phyloP scores from a whole-genome alignment of 2,888 invertebrate genomes.

The Lymantria monacha region DNA sequence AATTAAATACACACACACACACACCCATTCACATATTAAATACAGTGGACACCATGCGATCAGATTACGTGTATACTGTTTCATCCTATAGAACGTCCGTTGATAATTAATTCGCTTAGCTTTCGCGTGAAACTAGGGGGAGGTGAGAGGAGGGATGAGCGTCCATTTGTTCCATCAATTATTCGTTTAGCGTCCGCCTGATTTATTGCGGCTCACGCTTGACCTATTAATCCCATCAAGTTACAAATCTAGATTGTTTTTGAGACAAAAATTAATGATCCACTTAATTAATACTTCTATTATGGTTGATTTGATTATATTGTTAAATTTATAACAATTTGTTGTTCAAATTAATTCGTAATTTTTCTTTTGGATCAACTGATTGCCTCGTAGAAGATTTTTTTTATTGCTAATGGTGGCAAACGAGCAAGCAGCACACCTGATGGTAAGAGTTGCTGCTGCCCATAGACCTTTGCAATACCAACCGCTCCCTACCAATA shows the following conservation, averaged over 20 bases:
- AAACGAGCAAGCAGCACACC: too few relatives aligned
- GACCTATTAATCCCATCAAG: conserved; percentile 54
- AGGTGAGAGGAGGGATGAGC: conserved; percentile 17
- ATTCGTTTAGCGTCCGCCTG: conserved; percentile 58
- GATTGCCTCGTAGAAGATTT: too few relatives aligned
- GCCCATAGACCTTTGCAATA: too few relatives aligned
- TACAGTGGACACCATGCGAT: not conserved
- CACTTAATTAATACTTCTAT: conserved; percentile 22
- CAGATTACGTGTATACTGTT: conserved; percentile 11
- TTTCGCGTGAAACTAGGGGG: conserved; percentile 24
- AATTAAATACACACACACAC: not conserved
- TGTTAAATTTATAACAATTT: not conserved
- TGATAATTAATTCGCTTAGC: conserved; percentile 57
- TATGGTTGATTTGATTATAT: not conserved
- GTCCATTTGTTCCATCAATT: conserved; percentile 68
- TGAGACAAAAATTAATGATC: conserved; percentile 39
- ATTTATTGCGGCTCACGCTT: conserved; percentile 51
- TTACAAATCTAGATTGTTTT: conserved; percentile 37
- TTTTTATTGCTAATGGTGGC: too few relatives aligned
- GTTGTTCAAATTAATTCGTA: too few relatives aligned
- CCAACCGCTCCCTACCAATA: too few relatives aligned
- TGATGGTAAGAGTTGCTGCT: too few relatives aligned
- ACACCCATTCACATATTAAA: not conserved
- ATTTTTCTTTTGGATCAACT: too few relatives aligned
- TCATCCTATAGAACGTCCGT: conserved; percentile 19